Base-by-base conservation (phyloP, 1,140 invertebrate genomes). In the Brachionus calyciflorus region DNA sequence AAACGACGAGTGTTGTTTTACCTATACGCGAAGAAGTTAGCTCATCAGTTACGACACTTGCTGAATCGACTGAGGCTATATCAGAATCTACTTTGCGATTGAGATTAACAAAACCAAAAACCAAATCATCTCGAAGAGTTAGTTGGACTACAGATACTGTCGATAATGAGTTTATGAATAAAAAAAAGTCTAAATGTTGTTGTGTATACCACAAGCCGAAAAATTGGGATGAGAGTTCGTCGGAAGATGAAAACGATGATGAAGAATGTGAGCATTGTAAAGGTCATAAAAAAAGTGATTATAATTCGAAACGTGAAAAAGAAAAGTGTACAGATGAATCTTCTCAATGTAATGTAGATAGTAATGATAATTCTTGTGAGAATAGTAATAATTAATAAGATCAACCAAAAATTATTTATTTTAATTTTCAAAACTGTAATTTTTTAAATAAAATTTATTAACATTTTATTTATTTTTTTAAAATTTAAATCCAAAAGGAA, bases 111-210 rank as follows among this genome's bases (percentile, higher is more conserved):
- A 55, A 73, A 7, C 33, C 9, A 12, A 55, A 49, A 26, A 73
- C 26, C 14, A 70, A 75, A 53, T 41, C 48, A 37, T 33, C 26
- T 40, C 26, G 44, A 51, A 10, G 92, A 85, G 93, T 96, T 2
- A 89, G 90, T 79, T 96, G 92, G 91, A 90, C 89, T 28, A 89
- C 89, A 73, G 92, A 90, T 78, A 94, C 93, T 0, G 90, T 96
- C 17, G 93, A 96, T 82, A 96, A 96, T 87, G 93, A 96, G 85
- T 84, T 93, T 82, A 89, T 94, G 89, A 91, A 92, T 81, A 93
- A 91, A 83, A 94, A 93, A 84, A 95, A 95, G 85, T 94, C 93
- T 65, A 96, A 94, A 88, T 94, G 93, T 80, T 85, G 84, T 77
- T 85, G 84, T 80, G 81, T 84, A 19, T 84, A 84, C 80, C 80